Evolutionary conservation across 2,888 invertebrate species (phyloP).

Genomic region (Lucinisca nassula): DNA sequence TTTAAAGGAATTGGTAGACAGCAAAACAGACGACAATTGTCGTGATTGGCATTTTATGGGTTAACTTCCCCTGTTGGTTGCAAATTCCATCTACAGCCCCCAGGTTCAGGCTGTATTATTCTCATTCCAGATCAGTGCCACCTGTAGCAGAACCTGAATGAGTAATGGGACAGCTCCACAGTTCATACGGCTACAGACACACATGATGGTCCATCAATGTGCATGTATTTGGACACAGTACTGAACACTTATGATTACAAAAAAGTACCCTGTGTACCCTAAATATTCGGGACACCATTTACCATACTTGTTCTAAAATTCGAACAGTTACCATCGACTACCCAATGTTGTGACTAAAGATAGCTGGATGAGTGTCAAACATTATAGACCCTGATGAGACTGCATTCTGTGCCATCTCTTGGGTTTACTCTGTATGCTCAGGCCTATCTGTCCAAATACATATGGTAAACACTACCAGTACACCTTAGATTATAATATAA

Average conservation of each 20-base stretch:
- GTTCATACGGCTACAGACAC: not conserved
- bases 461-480: too few relatives aligned
- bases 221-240: not conserved
- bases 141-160: not conserved
- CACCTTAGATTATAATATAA: too few relatives aligned
- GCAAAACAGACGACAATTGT: not conserved
- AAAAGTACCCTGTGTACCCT: too few relatives aligned
- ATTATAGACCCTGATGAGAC: too few relatives aligned
- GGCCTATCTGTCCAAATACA: too few relatives aligned
- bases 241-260: too few relatives aligned
- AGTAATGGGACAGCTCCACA: not conserved
- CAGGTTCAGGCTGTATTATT: not conserved
- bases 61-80: not conserved
- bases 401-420: too few relatives aligned
- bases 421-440: too few relatives aligned
- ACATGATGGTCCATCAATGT: not conserved
- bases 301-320: not conserved
- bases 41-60: not conserved
- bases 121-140: not conserved
- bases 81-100: not conserved
- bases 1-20: not conserved
- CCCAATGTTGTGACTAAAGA: not conserved
- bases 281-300: too few relatives aligned
- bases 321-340: not conserved
- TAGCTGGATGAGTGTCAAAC: too few relatives aligned